Conservation (phyloP, 2,113 vertebrate species). For the Trachemys scripta region DNA sequence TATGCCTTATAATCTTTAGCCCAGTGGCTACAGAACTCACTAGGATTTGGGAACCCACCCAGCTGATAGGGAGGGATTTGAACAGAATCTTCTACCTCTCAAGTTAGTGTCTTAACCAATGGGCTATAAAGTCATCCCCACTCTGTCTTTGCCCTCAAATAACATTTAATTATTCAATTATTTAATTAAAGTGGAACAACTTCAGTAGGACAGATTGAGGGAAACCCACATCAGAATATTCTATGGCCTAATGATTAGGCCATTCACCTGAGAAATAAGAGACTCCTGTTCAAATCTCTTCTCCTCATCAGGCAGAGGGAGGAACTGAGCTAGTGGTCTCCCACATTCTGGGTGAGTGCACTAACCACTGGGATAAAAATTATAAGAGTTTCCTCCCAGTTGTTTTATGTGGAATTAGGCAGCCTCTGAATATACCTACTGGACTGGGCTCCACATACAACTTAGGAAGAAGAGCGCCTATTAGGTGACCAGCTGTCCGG, state of each 20-base stretch:
- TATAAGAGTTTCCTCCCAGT: background rate
- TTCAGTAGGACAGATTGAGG: background rate
- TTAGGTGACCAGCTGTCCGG: no score
- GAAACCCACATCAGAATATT: background rate
- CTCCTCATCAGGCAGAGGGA: background rate
- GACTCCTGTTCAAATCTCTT: background rate
- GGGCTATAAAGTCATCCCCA: background rate
- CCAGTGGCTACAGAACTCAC: background rate
- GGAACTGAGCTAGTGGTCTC: background rate
- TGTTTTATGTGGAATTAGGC: background rate
- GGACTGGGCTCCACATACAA: background rate
- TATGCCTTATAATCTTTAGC: background rate
- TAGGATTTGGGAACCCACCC: background rate
- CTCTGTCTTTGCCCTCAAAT: background rate
- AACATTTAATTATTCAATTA: background rate
- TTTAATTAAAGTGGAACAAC: background rate
- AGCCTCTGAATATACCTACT: background rate
- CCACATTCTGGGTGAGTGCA: background rate
- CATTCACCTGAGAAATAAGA: background rate
- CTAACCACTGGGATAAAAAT: background rate
- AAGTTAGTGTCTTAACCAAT: background rate
- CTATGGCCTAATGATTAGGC: background rate
- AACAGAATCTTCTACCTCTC: background rate
- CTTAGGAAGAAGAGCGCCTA: background rate
- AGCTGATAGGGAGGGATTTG: background rate